Percentiles rank a stretch among this genome's conserved stretches.
Evolutionary conservation across 2,113 vertebrate species (phyloP).

Genomic region (Gobius niger): DNA sequence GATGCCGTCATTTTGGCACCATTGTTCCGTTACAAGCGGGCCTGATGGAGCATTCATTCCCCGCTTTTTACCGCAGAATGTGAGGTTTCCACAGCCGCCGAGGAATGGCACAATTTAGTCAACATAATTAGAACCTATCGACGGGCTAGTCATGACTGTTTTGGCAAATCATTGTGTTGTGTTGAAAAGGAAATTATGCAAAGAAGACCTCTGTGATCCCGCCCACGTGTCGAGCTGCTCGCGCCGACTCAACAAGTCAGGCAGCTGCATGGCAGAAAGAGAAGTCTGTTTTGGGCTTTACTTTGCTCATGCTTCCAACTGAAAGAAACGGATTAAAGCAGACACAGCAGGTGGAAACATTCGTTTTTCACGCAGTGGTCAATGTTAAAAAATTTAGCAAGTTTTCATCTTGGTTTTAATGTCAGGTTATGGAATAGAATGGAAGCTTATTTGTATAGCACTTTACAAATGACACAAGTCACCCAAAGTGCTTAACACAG

Average conservation of each 20-base stretch:
- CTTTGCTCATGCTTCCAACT: background rate
- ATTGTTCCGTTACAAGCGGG: slow-evolving; percentile 45
- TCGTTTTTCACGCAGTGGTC: too few relatives aligned
- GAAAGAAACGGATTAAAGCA: too few relatives aligned
- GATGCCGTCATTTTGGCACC: slow-evolving; percentile 39
- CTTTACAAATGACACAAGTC: too few relatives aligned
- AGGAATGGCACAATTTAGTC: slow-evolving; percentile 4
- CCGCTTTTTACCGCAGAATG: slow-evolving; percentile 6
- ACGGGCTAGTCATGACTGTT: slow-evolving; percentile 13
- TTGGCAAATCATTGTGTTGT: background rate
- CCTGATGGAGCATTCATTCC: slow-evolving; percentile 41
- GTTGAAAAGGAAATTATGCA: slow-evolving; percentile 12
- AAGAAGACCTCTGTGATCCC: slow-evolving; percentile 4
- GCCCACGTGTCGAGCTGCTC: background rate
- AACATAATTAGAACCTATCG: slow-evolving; percentile 13
- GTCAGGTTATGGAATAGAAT: too few relatives aligned
- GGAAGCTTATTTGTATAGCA: too few relatives aligned
- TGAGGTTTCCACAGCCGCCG: slow-evolving; percentile 11
- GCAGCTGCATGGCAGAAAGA: background rate
- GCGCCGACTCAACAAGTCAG: background rate
- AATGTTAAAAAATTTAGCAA: too few relatives aligned
- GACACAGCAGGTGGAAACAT: too few relatives aligned
- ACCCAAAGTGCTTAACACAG: too few relatives aligned
- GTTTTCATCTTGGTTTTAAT: too few relatives aligned
- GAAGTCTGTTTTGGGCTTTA: background rate